A percentile compares a stretch with the other conserved stretches of the same genome.
Conservation (phyloP, 2,888 invertebrate genomes). For the Druceiella hillmani region DNA sequence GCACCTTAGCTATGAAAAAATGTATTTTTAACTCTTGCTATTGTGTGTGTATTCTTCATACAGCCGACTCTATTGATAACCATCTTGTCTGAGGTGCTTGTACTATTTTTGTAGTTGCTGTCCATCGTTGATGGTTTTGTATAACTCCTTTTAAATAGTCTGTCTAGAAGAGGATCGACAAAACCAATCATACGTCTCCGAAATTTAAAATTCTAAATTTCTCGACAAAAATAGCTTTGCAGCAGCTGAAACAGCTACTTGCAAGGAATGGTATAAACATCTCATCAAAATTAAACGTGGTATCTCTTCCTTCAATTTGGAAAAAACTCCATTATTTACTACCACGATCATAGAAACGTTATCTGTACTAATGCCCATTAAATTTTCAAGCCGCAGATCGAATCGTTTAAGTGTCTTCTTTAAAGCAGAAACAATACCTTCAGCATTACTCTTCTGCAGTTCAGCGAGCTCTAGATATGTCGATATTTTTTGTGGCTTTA, state of each 20-base stretch:
- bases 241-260: slow-evolving; percentile 8
- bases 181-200: slow-evolving; percentile 31
- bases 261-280: slow-evolving; percentile 31
- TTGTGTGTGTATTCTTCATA: slow-evolving; percentile 25
- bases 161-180: slow-evolving; percentile 22
- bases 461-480: no score
- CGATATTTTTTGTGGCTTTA: no score
- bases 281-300: slow-evolving; percentile 27
- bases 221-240: no score
- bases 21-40: no score
- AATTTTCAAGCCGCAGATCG: slow-evolving; percentile 15
- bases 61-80: slow-evolving; percentile 26
- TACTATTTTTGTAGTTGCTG: slow-evolving; percentile 22
- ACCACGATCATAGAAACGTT: slow-evolving; percentile 29
- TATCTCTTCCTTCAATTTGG: slow-evolving; percentile 27
- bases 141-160: slow-evolving; percentile 18
- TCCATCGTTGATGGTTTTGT: slow-evolving; percentile 23
- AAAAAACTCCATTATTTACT: slow-evolving; percentile 29
- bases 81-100: slow-evolving; percentile 25
- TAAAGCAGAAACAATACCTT: no score
- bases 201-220: slow-evolving; percentile 29
- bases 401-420: slow-evolving; percentile 16
- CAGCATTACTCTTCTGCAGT: no score
- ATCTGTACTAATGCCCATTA: slow-evolving; percentile 15
- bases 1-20: no score